A percentile compares a stretch with the other conserved stretches of the same genome.
Evolutionary conservation across 2,888 invertebrate species (phyloP).

Genomic region (Melinaea marsaeus): DNA sequence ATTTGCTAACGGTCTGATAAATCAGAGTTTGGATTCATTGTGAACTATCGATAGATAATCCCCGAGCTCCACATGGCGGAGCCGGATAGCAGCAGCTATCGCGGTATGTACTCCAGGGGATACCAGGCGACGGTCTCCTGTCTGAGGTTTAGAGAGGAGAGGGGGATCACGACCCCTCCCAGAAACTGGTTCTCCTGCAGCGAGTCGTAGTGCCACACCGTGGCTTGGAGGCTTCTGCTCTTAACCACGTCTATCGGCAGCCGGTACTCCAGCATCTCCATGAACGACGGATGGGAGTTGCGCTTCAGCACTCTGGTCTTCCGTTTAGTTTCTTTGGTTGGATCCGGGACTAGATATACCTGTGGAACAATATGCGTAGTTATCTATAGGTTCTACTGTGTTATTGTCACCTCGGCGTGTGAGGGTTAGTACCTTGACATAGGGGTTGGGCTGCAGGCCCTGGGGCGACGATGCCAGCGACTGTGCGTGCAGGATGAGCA

Average conservation of each 20-base stretch:
- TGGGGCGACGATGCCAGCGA: constrained; percentile 88
- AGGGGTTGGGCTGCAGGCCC: constrained; percentile 91
- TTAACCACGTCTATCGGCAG: constrained; percentile 88
- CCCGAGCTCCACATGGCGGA: constrained; percentile 58
- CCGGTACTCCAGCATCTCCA: constrained; percentile 97
- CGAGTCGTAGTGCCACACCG: constrained; percentile 96
- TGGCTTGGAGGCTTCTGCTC: constrained; percentile 89
- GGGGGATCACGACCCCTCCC: constrained; percentile 91
- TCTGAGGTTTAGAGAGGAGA: constrained; percentile 84
- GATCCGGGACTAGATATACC: constrained; percentile 94
- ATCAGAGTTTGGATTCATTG: background rate
- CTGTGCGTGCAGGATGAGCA: constrained; percentile 88
- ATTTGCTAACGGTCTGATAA: too few species aligned
- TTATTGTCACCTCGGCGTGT: background rate
- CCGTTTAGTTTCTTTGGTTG: constrained; percentile 93
- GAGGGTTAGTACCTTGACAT: constrained; percentile 83
- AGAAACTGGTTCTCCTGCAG: constrained; percentile 96
- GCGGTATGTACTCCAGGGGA: constrained; percentile 79
- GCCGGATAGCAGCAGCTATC: constrained; percentile 63
- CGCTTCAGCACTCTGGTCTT: constrained; percentile 96
- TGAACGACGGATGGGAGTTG: constrained; percentile 97
- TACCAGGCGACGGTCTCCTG: constrained; percentile 93
- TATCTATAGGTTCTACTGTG: background rate
- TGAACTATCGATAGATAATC: constrained; percentile 12
- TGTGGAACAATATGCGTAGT: constrained; percentile 33